Evolutionary conservation across 1,140 invertebrate species (phyloP).

Genomic region (Psix sp.): DNA sequence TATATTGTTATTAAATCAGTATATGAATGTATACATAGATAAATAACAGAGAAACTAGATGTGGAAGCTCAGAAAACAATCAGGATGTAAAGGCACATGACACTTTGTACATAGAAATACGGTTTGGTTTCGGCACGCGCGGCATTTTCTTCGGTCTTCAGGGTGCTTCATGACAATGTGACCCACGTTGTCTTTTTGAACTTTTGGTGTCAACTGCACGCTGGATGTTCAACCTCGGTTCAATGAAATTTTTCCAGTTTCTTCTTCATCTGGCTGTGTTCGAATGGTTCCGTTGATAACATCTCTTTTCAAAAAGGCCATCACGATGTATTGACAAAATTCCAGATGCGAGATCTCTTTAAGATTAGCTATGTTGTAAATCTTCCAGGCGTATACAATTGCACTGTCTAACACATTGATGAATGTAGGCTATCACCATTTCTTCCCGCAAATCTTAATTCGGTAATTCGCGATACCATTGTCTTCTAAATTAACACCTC

Average conservation of each 20-base stretch:
- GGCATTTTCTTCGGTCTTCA: slow-evolving; percentile 6
- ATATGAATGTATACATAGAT: no score
- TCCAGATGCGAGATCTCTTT: not conserved
- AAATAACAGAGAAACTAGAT: no score
- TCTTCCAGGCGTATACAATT: slow-evolving; percentile 4
- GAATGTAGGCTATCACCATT: slow-evolving; percentile 11
- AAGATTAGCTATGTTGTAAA: slow-evolving; percentile 1
- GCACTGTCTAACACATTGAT: slow-evolving; percentile 3
- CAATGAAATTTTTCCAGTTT: slow-evolving; percentile 1
- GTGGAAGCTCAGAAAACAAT: slow-evolving; percentile 1
- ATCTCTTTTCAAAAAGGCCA: slow-evolving; percentile 11
- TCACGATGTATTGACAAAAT: slow-evolving; percentile 3
- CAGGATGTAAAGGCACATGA: not conserved
- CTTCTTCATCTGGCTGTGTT: not conserved
- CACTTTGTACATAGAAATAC: slow-evolving; percentile 3
- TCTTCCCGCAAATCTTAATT: slow-evolving; percentile 4
- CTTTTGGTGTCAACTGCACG: slow-evolving; percentile 1
- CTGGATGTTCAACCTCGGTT: slow-evolving; percentile 1
- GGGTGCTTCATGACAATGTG: slow-evolving; percentile 3
- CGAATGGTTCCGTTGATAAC: not conserved
- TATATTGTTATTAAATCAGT: not conserved
- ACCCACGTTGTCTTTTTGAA: slow-evolving; percentile 5
- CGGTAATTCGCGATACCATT: slow-evolving; percentile 12
- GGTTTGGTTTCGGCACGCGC: slow-evolving; percentile 3
- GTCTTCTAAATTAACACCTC: slow-evolving; percentile 4